Conservation (phyloP, 1,140 invertebrate genomes). For the Potamilus streckersoni region DNA sequence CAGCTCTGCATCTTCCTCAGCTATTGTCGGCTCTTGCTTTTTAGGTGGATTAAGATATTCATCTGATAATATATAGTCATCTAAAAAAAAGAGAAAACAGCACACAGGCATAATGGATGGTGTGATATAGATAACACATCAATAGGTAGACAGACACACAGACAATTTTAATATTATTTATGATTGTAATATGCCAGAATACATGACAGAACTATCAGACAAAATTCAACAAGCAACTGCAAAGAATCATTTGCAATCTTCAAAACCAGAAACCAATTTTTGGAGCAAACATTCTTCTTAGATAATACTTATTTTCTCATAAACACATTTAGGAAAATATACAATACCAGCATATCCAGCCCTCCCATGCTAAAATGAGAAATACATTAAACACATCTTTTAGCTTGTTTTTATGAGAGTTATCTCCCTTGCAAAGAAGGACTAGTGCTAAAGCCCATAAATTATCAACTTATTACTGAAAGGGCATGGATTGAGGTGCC, state of each 20-base stretch:
- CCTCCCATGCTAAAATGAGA: no score
- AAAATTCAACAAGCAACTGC: conserved; percentile 1
- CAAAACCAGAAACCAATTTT: no score
- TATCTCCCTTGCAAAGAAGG: no score
- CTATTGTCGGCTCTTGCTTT: conserved; percentile 24
- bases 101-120: background rate
- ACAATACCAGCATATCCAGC: no score
- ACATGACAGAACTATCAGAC: background rate
- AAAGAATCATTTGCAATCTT: background rate
- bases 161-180: background rate
- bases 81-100: conserved; percentile 28
- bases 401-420: no score
- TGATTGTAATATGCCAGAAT: background rate
- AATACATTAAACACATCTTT: no score
- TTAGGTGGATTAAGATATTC: conserved; percentile 48
- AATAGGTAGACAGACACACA: background rate
- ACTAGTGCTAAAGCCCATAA: no score
- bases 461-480: no score
- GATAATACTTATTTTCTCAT: no score
- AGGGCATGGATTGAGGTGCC: no score
- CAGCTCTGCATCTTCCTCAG: conserved; percentile 26
- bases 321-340: no score
- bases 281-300: no score
- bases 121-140: background rate
- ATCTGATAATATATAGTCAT: conserved; percentile 51